Conservation (phyloP, 1,140 invertebrate genomes). For the Oncopodura yosiiana region DNA sequence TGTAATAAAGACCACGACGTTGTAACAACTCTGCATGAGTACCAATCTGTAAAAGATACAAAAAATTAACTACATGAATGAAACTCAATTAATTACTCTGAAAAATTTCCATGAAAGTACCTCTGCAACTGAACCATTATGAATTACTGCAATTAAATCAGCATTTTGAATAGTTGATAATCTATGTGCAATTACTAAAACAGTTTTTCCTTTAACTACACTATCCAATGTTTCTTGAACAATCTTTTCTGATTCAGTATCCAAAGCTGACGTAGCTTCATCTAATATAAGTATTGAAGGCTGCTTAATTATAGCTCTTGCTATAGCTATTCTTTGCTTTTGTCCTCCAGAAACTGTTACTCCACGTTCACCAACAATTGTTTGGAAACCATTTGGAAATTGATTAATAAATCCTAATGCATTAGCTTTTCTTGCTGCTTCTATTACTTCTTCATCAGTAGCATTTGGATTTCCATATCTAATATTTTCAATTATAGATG, state of each 20-base stretch:
- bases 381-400: slow-evolving; percentile 79
- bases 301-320: slow-evolving; percentile 75
- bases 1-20: slow-evolving; percentile 56
- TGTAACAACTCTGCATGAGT: slow-evolving; percentile 50
- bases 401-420: slow-evolving; percentile 75
- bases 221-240: slow-evolving; percentile 74
- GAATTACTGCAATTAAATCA: slow-evolving; percentile 75
- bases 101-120: slow-evolving; percentile 47
- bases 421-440: slow-evolving; percentile 77
- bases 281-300: slow-evolving; percentile 76
- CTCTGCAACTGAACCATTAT: slow-evolving; percentile 68
- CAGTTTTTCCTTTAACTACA: slow-evolving; percentile 66
- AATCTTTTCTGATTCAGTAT: slow-evolving; percentile 76
- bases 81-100: slow-evolving; percentile 15
- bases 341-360: slow-evolving; percentile 82
- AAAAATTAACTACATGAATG: slow-evolving; percentile 19
- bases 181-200: slow-evolving; percentile 78
- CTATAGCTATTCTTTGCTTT: slow-evolving; percentile 83
- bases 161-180: slow-evolving; percentile 78
- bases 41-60: slow-evolving; percentile 49
- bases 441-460: slow-evolving; percentile 52
- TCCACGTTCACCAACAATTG: slow-evolving; percentile 78
- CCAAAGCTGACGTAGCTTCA: slow-evolving; percentile 84
- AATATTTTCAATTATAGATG: slow-evolving; percentile 86
- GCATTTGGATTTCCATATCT: slow-evolving; percentile 64